These are phyloP conservation scores for Aquatica leii DNA, from an alignment of 2,888 invertebrate species.

Conservation along the genomic window DNA sequence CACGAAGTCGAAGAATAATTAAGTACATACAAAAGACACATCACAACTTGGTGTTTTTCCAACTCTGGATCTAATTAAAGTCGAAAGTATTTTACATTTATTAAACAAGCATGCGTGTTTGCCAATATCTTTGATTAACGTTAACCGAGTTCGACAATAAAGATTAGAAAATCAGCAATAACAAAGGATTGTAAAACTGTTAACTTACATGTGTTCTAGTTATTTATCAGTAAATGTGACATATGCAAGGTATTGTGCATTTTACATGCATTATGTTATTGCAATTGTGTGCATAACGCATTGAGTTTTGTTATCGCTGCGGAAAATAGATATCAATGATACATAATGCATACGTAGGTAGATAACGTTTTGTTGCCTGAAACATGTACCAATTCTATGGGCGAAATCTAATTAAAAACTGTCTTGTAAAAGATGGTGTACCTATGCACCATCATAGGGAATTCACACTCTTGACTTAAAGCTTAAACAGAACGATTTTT, in stretches of 20 bases:
- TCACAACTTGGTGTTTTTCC: too few species aligned
- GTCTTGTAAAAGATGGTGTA: too few species aligned
- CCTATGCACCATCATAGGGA: too few species aligned
- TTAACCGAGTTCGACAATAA: neutral
- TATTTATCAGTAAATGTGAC: constrained; percentile 37
- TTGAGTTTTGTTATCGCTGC: constrained; percentile 47
- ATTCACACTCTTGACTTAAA: too few species aligned
- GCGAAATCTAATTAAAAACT: neutral
- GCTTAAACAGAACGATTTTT: too few species aligned
- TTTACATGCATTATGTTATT: constrained; percentile 40
- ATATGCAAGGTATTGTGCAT: constrained; percentile 39
- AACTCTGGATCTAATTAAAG: too few species aligned
- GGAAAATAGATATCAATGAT: constrained; percentile 51
- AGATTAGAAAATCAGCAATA: constrained; percentile 7
- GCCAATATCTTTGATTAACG: too few species aligned
- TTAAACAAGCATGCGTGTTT: too few species aligned
- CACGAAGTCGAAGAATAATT: too few species aligned
- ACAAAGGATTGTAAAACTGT: constrained; percentile 10
- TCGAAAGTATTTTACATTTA: too few species aligned
- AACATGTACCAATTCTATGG: constrained; percentile 24
- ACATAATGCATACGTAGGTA: constrained; percentile 42
- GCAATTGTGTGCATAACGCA: constrained; percentile 49
- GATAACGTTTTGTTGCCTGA: constrained; percentile 33
- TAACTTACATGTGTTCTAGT: constrained; percentile 23
- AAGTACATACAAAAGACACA: too few species aligned